phyloP scores from a whole-genome alignment of 2,113 vertebrate species.

The Callithrix jacchus region DNA sequence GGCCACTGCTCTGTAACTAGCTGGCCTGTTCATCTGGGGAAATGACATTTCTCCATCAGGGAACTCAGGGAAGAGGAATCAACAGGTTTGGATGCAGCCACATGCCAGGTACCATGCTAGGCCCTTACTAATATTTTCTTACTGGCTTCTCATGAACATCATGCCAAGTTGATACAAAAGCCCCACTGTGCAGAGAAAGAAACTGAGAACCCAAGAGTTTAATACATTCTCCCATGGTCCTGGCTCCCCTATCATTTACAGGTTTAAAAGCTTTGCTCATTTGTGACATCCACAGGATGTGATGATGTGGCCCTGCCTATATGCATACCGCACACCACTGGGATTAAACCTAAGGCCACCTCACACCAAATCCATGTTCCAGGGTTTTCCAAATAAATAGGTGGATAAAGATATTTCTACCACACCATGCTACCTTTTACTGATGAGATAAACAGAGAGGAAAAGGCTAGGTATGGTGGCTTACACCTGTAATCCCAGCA shows the following conservation, averaged over 20 bases:
- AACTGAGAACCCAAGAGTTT: background rate
- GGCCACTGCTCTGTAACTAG: no score
- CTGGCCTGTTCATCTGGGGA: background rate
- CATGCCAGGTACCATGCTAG: background rate
- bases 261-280: background rate
- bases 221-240: no score
- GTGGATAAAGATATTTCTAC: background rate
- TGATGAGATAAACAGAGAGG: background rate
- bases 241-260: background rate
- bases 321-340: background rate
- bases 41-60: background rate
- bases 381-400: background rate
- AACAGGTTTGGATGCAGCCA: background rate
- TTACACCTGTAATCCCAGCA: background rate
- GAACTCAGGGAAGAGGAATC: background rate
- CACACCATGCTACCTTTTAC: background rate
- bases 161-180: background rate
- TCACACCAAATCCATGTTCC: background rate
- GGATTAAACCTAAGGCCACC: background rate
- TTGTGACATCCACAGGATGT: background rate
- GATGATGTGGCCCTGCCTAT: background rate
- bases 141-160: background rate
- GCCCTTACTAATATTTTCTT: background rate
- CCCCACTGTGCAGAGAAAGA: background rate
- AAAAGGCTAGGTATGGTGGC: background rate